A percentile compares a stretch with the other conserved stretches of the same genome.
These are phyloP conservation scores for Toxotes lorentzi DNA, from an alignment of 2,797 vertebrate species.

Conservation along the genomic window DNA sequence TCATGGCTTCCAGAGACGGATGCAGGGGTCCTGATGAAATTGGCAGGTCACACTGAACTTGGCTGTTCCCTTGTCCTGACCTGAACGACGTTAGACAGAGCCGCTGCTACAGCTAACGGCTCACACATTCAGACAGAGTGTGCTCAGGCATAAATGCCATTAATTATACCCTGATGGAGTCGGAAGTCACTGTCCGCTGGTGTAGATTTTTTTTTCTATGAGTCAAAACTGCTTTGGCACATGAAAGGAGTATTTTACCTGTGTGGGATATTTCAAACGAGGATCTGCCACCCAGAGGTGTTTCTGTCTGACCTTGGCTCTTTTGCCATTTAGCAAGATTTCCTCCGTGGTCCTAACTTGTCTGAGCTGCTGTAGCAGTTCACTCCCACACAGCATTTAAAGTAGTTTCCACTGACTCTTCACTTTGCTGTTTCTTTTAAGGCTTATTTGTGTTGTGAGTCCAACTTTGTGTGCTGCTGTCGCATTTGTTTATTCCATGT, in stretches of 20 bases:
- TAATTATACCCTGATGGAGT: slow-evolving; percentile 38
- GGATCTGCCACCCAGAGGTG: not conserved
- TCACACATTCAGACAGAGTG: not conserved
- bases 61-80: not conserved
- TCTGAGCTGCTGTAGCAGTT: slow-evolving; percentile 14
- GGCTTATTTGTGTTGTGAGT: not conserved
- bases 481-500: not conserved
- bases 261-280: slow-evolving; percentile 19
- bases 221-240: slow-evolving; percentile 26
- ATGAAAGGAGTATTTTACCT: slow-evolving; percentile 30
- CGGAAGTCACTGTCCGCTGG: slow-evolving; percentile 32
- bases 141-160: slow-evolving; percentile 24
- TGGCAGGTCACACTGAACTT: not conserved
- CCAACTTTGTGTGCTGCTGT: not conserved
- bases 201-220: slow-evolving; percentile 17
- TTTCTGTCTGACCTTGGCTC: slow-evolving; percentile 31
- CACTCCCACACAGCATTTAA: slow-evolving; percentile 23
- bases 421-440: not conserved
- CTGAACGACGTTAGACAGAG: not conserved
- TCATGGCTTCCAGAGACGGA: not conserved
- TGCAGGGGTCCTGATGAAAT: slow-evolving; percentile 32
- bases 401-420: slow-evolving; percentile 8
- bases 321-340: slow-evolving; percentile 38
- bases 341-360: slow-evolving; percentile 7
- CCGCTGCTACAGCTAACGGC: slow-evolving; percentile 5